Evolutionary conservation across 2,888 invertebrate species (phyloP), one percentile per base, ranked within the genome.

Genomic region (Aradus depressus): DNA sequence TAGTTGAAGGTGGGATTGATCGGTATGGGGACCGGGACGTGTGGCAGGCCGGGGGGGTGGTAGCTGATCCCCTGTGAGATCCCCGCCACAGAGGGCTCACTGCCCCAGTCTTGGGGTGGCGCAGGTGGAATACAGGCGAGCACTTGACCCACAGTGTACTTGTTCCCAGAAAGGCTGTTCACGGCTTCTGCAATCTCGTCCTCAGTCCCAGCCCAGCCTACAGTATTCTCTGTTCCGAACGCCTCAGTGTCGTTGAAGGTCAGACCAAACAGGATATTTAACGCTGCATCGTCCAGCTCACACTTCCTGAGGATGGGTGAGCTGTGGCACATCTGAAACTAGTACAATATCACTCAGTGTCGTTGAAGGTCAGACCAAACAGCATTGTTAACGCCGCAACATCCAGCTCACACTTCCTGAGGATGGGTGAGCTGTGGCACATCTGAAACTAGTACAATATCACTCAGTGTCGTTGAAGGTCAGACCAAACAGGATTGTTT

Each of bases 241-340:
- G 25, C 42, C 16, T 4, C 42, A 3, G 42, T 4, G 42, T 42
- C 42, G 25, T 19, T 23, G 4, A 16, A 18, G 16, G 42, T 26
- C 16, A 28, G 28, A 19, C 28, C 28, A 28, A 26, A 42, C 3
- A 42, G 25, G 8, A 42, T 42, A 28, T 42, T 42, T 25, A 42
- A 42, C 1, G 28, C 28, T 25, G 25, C 42, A 12, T 42, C 42
- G 12, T 28, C 42, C 6, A 26, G 25, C 18, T 19, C 28, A 25
- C 42, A 42, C 18, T 22, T 12, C 10, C 16, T 12, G 19, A 22
- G n/a, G n/a, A n/a, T n/a, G n/a, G n/a, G n/a, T n/a, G n/a, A n/a
- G n/a, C n/a, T n/a, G n/a, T n/a, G n/a, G n/a, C n/a, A n/a, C n/a
- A n/a, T n/a, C n/a, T n/a, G n/a, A n/a, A n/a, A n/a, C n/a, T n/a